A percentile compares a stretch with the other conserved stretches of the same genome.
These are phyloP conservation scores for Synaphobranchus kaupii DNA, from an alignment of 2,797 vertebrate species.

Conservation along the genomic window DNA sequence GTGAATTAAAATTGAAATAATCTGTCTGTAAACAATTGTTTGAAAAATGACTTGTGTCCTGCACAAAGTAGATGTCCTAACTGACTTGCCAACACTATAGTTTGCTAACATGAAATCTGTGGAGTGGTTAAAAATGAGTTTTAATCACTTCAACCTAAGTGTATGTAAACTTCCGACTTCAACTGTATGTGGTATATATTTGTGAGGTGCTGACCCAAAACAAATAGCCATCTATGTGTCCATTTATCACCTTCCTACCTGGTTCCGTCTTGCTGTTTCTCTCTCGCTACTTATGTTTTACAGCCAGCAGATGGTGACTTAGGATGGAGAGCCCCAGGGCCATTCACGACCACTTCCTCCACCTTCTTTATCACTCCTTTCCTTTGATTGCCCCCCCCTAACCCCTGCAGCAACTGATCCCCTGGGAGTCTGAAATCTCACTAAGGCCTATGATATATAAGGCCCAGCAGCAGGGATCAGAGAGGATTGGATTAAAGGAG, in stretches of 20 bases:
- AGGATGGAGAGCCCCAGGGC: not conserved
- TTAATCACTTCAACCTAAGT: too few relatives aligned
- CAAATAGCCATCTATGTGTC: not conserved
- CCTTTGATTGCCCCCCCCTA: conserved; percentile 45
- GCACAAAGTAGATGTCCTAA: too few relatives aligned
- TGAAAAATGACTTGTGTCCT: too few relatives aligned
- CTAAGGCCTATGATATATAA: conserved; percentile 33
- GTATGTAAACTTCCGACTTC: too few relatives aligned
- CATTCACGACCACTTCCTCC: conserved; percentile 32
- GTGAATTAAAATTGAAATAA: too few relatives aligned
- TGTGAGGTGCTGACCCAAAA: not conserved
- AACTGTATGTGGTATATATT: not conserved
- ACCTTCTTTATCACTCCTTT: conserved; percentile 38
- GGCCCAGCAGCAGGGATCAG: conserved; percentile 20
- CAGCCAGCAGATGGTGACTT: conserved; percentile 50
- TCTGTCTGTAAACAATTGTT: too few relatives aligned
- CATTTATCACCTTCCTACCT: not conserved
- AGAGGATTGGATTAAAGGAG: conserved; percentile 25
- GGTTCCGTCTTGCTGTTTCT: not conserved
- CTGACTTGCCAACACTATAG: too few relatives aligned
- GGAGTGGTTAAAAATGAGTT: too few relatives aligned
- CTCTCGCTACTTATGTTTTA: not conserved
- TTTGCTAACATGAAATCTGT: too few relatives aligned
- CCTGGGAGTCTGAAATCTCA: conserved; percentile 28
- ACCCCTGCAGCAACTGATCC: not conserved